Evolutionary conservation across 2,888 invertebrate species (phyloP).

Genomic region (Gnatocerus cornutus): DNA sequence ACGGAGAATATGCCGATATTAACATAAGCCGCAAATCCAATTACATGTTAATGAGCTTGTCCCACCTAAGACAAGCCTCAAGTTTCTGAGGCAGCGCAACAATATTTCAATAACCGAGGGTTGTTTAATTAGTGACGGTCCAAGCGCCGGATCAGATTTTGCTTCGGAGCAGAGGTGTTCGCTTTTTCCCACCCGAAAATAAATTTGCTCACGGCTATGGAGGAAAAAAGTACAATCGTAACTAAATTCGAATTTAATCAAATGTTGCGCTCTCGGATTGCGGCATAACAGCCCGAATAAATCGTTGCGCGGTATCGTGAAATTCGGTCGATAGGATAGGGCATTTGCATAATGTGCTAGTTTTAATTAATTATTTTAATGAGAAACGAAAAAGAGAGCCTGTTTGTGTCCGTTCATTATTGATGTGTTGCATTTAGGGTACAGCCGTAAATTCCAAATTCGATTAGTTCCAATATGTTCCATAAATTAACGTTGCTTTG

Average conservation of each 20-base stretch:
- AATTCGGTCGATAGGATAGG: constrained; percentile 12
- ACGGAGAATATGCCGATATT: constrained; percentile 12
- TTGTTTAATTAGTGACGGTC: constrained; percentile 29
- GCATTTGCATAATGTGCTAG: constrained; percentile 38
- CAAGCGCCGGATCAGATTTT: background rate
- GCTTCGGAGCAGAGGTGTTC: background rate
- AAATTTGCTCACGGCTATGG: constrained; percentile 18
- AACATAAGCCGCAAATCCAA: constrained; percentile 39
- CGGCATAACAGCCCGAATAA: constrained; percentile 16
- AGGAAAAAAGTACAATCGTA: constrained; percentile 12
- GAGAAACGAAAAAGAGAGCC: constrained; percentile 10
- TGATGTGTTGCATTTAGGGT: constrained; percentile 16
- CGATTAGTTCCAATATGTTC: constrained; percentile 11
- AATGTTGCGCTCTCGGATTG: constrained; percentile 26
- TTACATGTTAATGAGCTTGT: constrained; percentile 42
- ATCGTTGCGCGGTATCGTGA: constrained; percentile 10
- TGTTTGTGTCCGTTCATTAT: constrained; percentile 27
- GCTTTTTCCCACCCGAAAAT: constrained; percentile 15
- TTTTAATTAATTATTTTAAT: constrained; percentile 37
- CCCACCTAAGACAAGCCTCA: constrained; percentile 28
- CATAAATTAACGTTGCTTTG: background rate
- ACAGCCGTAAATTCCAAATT: background rate
- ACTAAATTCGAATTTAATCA: constrained; percentile 35
- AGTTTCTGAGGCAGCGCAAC: constrained; percentile 11
- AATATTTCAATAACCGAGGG: constrained; percentile 28